phyloP scores from a whole-genome alignment of 2,888 invertebrate genomes.

The Buathra laborator region DNA sequence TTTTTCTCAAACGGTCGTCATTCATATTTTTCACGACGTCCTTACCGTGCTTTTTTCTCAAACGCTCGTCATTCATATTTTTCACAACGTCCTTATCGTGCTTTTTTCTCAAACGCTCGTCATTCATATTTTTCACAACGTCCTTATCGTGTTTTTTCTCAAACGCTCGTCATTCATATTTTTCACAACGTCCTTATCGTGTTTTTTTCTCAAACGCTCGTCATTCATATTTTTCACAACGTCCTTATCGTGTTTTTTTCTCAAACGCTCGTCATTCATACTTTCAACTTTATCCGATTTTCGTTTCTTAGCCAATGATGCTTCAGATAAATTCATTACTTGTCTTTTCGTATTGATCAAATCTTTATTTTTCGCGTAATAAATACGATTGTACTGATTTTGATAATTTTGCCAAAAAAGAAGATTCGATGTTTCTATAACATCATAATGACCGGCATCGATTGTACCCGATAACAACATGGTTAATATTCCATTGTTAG shows the following conservation, averaged over 20 bases:
- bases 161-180: background rate
- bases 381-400: background rate
- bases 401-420: background rate
- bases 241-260: background rate
- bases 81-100: background rate
- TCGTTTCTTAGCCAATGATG: background rate
- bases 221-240: background rate
- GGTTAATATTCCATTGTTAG: background rate
- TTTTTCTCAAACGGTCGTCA: background rate
- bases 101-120: background rate
- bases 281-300: background rate
- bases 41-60: too few species aligned
- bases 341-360: background rate
- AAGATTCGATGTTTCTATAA: background rate
- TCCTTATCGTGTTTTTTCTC: background rate
- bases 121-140: background rate
- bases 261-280: background rate
- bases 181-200: too few species aligned
- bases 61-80: background rate
- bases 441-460: slow-evolving; percentile 23
- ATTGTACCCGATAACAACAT: background rate
- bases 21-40: too few species aligned
- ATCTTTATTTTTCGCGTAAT: background rate
- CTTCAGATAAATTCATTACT: background rate
- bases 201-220: background rate